Evolutionary conservation across 2,113 vertebrate species (phyloP), one percentile per base, ranked within the genome.

Genomic region (Psittacara wagleri): DNA sequence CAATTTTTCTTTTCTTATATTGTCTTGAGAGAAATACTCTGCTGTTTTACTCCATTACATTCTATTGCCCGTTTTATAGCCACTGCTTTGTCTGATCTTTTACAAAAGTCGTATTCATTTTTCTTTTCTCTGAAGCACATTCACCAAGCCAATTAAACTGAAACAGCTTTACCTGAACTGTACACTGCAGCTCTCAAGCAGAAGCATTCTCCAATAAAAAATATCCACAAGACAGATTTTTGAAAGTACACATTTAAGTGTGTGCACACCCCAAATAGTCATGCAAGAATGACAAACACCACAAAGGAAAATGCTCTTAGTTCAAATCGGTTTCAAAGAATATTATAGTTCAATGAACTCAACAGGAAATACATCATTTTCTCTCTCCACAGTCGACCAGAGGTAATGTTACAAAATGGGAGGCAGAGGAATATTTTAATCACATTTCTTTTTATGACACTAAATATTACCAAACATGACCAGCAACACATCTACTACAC

Each of bases 111-210:
- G 44, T 52, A 73, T 43, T 95, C 23, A 35, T 54, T 72, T 91
- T 94, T 95, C 76, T 96, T 91, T 92, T 94, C 77, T 76, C 43
- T 61, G 29, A 97, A 97, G 76, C 29, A 33, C 75, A 95, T 79
- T 94, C 74, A 83, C 39, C 75, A 96, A 92, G 82, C 73, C 72
- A 93, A 92, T 94, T 74, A 96, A 97, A 92, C 31, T 46, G 70
- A 70, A 83, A 95, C 82, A 67, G 63, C 73, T 83, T 88, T 91
- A 91, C 75, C 62, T 90, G 55, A 75, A 64, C 22, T 85, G 43
- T 75, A 81, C 29, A 76, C 33, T 73, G 87, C 37, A 93, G 62
- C 57, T 83, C 79, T 87, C 75, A 91, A 88, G 77, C 35, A 69
- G 35, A 61, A 90, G 80, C 83, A 69, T 75, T 94, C 75, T 93